phyloP scores from a whole-genome alignment of 2,888 invertebrate genomes.

The Rhopalosiphum nymphaeae region DNA sequence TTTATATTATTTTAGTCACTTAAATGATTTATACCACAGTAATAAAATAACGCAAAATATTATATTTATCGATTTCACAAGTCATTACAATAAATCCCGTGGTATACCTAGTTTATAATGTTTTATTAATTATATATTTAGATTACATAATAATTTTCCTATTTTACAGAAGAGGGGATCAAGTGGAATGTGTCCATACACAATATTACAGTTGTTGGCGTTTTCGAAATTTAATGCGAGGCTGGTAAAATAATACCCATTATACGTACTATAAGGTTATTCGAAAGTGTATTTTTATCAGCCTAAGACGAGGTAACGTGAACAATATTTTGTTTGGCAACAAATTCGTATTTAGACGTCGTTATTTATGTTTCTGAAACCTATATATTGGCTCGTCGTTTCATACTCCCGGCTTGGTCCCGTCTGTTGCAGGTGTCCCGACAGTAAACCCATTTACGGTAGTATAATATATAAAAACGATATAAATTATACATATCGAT shows the following conservation, averaged over 20 bases:
- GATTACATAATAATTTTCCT: neutral
- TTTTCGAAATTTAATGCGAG: neutral
- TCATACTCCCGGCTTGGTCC: neutral
- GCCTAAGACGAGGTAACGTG: neutral
- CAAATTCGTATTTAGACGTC: conserved; percentile 32
- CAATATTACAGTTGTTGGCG: neutral
- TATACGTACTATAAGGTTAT: neutral
- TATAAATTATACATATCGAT: neutral
- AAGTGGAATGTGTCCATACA: neutral
- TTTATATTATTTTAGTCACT: conserved; percentile 23
- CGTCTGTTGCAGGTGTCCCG: neutral
- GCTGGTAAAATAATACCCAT: neutral
- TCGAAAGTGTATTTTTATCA: conserved; percentile 27
- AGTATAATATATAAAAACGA: neutral
- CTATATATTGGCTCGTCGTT: conserved; percentile 32
- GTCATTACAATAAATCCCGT: neutral
- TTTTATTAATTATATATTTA: neutral
- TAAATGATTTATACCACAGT: neutral
- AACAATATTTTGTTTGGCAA: conserved; percentile 49
- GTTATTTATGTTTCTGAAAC: conserved; percentile 53
- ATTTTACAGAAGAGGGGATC: neutral
- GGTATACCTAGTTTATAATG: neutral
- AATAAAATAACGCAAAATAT: neutral
- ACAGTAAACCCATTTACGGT: neutral
- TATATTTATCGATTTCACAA: neutral